phyloP scores from a whole-genome alignment of 2,113 vertebrate genomes.

The Leucopternis melanops region DNA sequence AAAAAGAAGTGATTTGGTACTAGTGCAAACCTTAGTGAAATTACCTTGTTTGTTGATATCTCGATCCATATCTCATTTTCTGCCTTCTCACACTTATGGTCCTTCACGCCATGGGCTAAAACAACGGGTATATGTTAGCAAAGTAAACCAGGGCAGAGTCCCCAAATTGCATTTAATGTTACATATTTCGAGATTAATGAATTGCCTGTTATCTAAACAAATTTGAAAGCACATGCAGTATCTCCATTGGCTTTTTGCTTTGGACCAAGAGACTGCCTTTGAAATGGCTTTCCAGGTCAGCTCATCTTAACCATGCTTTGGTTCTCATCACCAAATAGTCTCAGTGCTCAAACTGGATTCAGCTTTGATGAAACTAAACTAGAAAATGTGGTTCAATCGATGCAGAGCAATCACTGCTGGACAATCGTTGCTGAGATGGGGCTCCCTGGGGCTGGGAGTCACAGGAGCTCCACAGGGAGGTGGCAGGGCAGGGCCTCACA shows the following conservation, averaged over 20 bases:
- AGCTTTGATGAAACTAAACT: not conserved
- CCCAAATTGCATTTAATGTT: not conserved
- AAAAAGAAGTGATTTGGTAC: not conserved
- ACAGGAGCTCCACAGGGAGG: accelerated
- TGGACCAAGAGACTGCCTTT: not conserved
- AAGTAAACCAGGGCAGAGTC: not conserved
- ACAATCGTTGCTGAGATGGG: not conserved
- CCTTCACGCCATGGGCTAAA: not conserved
- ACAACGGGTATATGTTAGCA: not conserved
- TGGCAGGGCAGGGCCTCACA: not conserved
- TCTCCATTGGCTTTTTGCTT: not conserved
- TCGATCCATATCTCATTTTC: not conserved
- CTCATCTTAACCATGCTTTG: not conserved
- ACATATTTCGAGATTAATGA: not conserved
- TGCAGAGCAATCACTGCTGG: not conserved
- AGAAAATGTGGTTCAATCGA: not conserved
- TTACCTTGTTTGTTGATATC: not conserved
- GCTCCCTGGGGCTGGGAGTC: not conserved
- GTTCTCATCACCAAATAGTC: not conserved
- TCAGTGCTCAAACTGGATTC: not conserved
- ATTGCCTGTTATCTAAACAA: not conserved
- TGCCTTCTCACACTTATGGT: not conserved
- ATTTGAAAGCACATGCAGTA: not conserved
- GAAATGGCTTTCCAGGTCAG: not conserved
- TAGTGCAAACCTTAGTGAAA: not conserved